Evolutionary conservation across 2,797 vertebrate species (phyloP).

Genomic region (Acipenser oxyrinchus): DNA sequence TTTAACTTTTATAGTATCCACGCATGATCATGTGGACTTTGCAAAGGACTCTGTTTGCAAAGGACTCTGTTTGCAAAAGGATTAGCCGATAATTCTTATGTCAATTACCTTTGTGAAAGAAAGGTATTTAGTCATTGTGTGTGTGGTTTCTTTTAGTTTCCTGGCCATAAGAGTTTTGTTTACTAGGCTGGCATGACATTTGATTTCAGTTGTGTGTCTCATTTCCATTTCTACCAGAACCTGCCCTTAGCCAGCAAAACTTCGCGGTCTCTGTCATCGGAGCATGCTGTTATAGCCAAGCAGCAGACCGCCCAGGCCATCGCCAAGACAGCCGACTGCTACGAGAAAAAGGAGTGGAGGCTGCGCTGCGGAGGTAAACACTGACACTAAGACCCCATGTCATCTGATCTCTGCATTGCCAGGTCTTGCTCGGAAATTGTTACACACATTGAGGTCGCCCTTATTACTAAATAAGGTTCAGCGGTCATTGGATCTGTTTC

Average conservation of each 20-base stretch:
- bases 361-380: slow-evolving; percentile 29
- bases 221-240: slow-evolving; percentile 36
- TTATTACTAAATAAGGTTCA: slow-evolving; percentile 3
- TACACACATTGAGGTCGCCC: slow-evolving; percentile 12
- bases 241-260: slow-evolving; percentile 27
- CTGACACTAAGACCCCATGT: not conserved
- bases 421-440: slow-evolving; percentile 25
- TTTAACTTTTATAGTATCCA: no score
- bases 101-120: no score
- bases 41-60: no score
- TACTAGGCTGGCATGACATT: not conserved
- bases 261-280: slow-evolving; percentile 38
- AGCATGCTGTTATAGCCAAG: slow-evolving; percentile 51
- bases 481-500: slow-evolving; percentile 9
- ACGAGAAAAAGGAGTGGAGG: slow-evolving; percentile 44
- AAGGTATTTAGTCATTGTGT: not conserved
- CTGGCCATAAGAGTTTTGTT: no score
- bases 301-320: slow-evolving; percentile 56
- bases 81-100: no score
- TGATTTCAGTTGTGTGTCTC: not conserved
- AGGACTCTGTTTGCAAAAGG: no score
- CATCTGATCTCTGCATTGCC: slow-evolving; percentile 6
- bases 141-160: no score
- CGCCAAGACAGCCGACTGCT: slow-evolving; percentile 41
- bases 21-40: no score